Base-by-base conservation (phyloP, 37 sponge, comb jelly and placozoan species). In the Halichondria panicea region DNA sequence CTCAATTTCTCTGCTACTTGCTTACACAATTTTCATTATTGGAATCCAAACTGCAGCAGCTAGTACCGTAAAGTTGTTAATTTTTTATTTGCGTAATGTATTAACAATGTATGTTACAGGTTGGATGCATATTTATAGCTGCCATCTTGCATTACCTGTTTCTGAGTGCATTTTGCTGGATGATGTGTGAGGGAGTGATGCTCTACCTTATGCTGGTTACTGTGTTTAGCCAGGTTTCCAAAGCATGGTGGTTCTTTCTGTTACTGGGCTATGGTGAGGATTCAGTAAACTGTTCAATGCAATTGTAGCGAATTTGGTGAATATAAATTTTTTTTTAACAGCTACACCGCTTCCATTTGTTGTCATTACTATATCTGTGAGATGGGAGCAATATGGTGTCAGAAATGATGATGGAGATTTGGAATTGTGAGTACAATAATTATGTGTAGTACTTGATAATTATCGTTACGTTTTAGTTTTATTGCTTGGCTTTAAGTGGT, bases 181-280 rank as follows among this genome's bases (percentile, higher is more conserved):
- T 85, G 85, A 27, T 85, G 71, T 85, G 85, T 71, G 85, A 85
- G 55, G 85, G 77, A 21, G 36, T 85, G 56, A 85, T 85, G 85
- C 67, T 85, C 63, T 85, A 85, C 46, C 76, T 85, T 54, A 54
- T 85, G 66, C 31, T 85, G 64, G 78, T 77, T n/a, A 79, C 78
- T 11, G 85, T 85, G 32, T 85, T 85, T 57, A 63, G 66, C 9
- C 21, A 13, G 0, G 64, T 85, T 7, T 41, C 55, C 1, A 78
- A 77, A 37, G 71, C 50, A 44, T 85, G 85, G 85, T 85, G 76
- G 72, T 63, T 78, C 61, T 85, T 72, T 56, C 42, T 85, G 3
- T 18, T 85, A 0, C 43, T 85, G 0, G 85, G 79, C 48, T 85
- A n/a, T n/a, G n/a, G n/a, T n/a, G n/a, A n/a, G n/a, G n/a, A n/a